Evolutionary conservation across 2,797 vertebrate species (phyloP).

Genomic region (Microtus obscurus): DNA sequence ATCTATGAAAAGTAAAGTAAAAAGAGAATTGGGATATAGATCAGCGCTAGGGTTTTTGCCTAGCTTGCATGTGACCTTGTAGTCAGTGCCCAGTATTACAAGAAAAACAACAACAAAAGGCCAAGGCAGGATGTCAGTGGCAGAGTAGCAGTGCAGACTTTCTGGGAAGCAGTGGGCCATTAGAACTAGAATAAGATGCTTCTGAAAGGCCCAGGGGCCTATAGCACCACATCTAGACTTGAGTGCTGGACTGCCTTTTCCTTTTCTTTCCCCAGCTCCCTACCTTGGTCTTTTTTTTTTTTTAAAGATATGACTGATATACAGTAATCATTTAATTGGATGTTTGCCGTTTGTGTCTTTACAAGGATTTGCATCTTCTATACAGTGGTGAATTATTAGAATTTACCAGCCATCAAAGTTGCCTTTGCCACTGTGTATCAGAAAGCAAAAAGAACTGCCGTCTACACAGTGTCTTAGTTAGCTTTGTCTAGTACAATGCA

Average conservation of each 20-base stretch:
- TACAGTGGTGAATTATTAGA: not conserved
- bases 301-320: not conserved
- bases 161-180: not conserved
- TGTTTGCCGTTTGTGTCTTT: not conserved
- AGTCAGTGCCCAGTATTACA: not conserved
- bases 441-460: not conserved
- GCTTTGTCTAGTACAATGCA: not conserved
- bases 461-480: not conserved
- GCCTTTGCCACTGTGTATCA: not conserved
- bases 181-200: not conserved
- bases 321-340: not conserved
- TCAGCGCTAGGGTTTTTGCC: not conserved
- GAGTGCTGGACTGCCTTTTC: not conserved
- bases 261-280: not conserved
- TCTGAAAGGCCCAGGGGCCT: fast-evolving
- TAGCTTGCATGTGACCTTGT: not conserved
- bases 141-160: not conserved
- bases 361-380: not conserved
- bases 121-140: not conserved
- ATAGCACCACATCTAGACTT: not conserved
- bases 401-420: not conserved
- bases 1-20: not conserved
- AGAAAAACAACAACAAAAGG: not conserved
- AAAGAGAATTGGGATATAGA: not conserved
- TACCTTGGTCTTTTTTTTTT: not conserved